Percentiles rank a stretch among this genome's conserved stretches.
Conservation (phyloP, 2,113 vertebrate genomes). For the Fukomys damarensis region DNA sequence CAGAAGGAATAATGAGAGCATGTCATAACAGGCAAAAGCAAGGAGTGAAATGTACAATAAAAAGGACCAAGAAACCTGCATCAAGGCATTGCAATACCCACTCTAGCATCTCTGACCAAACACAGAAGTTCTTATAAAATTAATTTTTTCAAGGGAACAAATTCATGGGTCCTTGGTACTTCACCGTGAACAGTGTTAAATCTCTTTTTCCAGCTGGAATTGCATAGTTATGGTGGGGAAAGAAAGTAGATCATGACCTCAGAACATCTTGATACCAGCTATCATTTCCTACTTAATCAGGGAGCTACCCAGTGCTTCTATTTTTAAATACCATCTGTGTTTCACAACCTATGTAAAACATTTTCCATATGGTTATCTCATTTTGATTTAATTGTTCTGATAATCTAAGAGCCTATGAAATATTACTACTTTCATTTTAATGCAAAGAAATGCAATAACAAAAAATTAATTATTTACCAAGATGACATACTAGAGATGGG, state of each 20-base stretch:
- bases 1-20: neutral
- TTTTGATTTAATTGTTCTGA: neutral
- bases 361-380: neutral
- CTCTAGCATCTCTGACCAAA: neutral
- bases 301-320: neutral
- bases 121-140: neutral
- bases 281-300: neutral
- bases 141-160: neutral
- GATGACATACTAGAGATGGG: neutral
- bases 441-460: neutral
- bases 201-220: neutral
- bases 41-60: neutral
- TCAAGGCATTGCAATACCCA: neutral
- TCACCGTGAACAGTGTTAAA: neutral
- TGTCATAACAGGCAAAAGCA: neutral
- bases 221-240: neutral
- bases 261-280: neutral
- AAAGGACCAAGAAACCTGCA: neutral
- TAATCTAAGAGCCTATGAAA: neutral
- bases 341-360: neutral
- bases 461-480: neutral
- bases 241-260: neutral
- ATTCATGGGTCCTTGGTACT: neutral
- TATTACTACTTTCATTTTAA: conserved; percentile 10
- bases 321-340: neutral